Evolutionary conservation across 1,140 invertebrate species (phyloP), one percentile per base, ranked within the genome.

Genomic region (Hesperophylax magnus): DNA sequence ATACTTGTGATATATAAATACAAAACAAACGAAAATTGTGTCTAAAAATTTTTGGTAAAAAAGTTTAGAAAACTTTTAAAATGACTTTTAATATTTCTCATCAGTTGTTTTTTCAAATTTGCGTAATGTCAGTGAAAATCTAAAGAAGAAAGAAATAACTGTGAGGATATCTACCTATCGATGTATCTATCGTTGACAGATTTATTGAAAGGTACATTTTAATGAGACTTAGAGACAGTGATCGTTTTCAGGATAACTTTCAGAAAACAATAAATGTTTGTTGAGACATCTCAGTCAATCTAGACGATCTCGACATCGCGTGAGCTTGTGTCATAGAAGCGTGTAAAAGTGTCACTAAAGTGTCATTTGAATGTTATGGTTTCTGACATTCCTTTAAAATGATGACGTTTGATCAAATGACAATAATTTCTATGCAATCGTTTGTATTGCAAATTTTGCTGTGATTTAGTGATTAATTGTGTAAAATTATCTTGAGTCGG

Each of bases 121-220:
- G 11, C 20, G 52, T 22, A 53, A 20, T 22, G 8, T 53, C 34
- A 53, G 69, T 54, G 69, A 53, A 22, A 24, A 52, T 8, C 52
- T 56, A 18, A 22, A 20, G 14, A 61, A 61, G n/a, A 20, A n/a
- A 56, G 34, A 74, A 22, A 15, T n/a, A 54, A 56, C 31, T 22
- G 47, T 56, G 39, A 47, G 9, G 34, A 8, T 5, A 47, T 47
- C 39, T 47, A 47, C 39, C 39, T 47, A 47, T 11, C 39, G 11
- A 14, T 47, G 39, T 14, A 74, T 7, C 60, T 14, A 74, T 7
- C 60, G 72, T 76, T 76, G 72, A 76, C 56, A 60, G 56, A 75
- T 76, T 58, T 9, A 58, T 75, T 61, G 31, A 20, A 58, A 27
- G n/a, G 53, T 31, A 74, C 5, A 56, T 54, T n/a, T 7, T 11